A percentile compares a stretch with the other conserved stretches of the same genome.
These are phyloP conservation scores for Halcyon malimbica DNA, from an alignment of 2,113 vertebrate species.

Conservation along the genomic window DNA sequence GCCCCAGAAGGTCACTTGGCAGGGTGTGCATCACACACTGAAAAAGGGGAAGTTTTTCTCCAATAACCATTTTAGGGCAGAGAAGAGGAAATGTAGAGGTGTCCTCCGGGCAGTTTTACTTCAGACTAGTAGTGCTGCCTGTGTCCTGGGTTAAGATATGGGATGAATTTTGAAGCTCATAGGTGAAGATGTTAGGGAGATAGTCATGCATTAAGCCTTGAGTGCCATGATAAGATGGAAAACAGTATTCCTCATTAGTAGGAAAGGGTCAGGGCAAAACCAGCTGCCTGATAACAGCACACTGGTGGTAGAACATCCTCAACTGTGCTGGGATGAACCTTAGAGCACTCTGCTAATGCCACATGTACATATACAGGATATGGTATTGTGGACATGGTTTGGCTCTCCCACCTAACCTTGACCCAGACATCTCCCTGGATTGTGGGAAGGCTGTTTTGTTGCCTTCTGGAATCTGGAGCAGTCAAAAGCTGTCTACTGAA, in stretches of 20 bases:
- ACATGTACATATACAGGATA: accelerated
- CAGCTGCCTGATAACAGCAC: neutral
- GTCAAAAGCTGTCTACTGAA: neutral
- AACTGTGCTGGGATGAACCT: neutral
- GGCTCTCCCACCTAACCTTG: neutral
- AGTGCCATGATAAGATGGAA: neutral
- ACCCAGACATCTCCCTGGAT: neutral
- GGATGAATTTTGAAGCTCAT: neutral
- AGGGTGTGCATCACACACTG: neutral
- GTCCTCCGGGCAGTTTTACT: neutral
- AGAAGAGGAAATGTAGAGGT: neutral
- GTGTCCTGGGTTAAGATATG: neutral
- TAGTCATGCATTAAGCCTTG: neutral
- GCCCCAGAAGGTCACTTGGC: neutral
- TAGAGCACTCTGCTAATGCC: neutral
- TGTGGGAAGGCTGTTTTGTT: neutral
- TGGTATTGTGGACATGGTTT: neutral
- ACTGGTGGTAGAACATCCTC: neutral
- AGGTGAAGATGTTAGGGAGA: neutral
- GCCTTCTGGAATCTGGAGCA: neutral
- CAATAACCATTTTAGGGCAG: neutral
- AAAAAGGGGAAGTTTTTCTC: neutral
- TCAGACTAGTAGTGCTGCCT: neutral
- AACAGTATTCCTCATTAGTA: neutral
- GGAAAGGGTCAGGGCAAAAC: neutral